phyloP scores from a whole-genome alignment of 2,888 invertebrate species.

The Amphipoea oculea region DNA sequence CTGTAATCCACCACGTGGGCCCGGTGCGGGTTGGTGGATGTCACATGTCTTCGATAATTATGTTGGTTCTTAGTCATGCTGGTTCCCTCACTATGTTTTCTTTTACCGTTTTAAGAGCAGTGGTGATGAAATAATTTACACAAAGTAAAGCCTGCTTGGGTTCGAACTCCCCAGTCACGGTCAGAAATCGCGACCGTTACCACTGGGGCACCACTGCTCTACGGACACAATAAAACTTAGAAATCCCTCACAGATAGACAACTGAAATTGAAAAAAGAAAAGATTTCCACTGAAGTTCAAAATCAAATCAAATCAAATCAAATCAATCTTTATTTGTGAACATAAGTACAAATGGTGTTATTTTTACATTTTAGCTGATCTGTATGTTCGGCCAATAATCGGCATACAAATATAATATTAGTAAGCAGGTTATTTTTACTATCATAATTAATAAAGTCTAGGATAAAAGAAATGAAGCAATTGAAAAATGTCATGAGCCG shows the following conservation, averaged over 20 bases:
- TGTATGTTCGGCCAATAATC: too few species aligned
- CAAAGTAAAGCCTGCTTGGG: background rate
- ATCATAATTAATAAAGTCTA: too few species aligned
- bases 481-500: too few species aligned
- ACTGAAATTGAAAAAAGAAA: background rate
- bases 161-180: background rate
- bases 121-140: background rate
- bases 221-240: background rate
- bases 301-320: too few species aligned
- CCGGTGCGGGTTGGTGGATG: background rate
- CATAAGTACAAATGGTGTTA: too few species aligned
- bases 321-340: too few species aligned
- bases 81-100: background rate
- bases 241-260: background rate
- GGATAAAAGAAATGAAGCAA: too few species aligned
- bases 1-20: background rate
- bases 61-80: background rate
- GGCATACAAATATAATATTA: too few species aligned
- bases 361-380: too few species aligned
- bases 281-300: background rate
- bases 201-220: background rate
- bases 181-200: background rate
- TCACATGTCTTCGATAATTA: background rate
- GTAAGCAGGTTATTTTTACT: too few species aligned
- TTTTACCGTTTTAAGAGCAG: background rate